These are phyloP conservation scores for Carassius auratus DNA, from an alignment of 2,113 vertebrate genomes.

Conservation along the genomic window DNA sequence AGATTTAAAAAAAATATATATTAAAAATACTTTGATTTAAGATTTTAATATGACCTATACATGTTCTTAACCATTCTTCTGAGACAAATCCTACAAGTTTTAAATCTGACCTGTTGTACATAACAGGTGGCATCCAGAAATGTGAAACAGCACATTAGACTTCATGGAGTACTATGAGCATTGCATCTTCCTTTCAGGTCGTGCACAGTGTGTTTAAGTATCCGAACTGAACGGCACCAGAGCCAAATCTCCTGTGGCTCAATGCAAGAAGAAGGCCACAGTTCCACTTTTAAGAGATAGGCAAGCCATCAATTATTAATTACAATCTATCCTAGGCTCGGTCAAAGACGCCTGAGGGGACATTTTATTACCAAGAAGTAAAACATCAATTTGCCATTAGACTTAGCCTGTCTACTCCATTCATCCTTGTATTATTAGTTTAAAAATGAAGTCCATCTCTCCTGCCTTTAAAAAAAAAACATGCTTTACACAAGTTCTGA, in stretches of 20 bases:
- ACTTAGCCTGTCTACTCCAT: conserved; percentile 53
- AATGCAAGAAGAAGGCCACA: neutral
- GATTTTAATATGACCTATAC: neutral
- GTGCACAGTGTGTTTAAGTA: neutral
- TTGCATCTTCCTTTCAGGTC: neutral
- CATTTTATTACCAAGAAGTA: conserved; percentile 36
- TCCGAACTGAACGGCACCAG: neutral
- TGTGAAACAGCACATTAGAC: conserved; percentile 4
- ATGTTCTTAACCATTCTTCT: neutral
- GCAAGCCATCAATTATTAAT: conserved; percentile 66
- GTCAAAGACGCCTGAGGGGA: conserved; percentile 40
- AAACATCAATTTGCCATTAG: conserved; percentile 74
- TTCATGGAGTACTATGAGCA: neutral
- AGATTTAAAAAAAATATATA: too few relatives aligned
- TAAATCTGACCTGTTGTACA: neutral
- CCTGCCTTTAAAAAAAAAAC: conserved; percentile 52
- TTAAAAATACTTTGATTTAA: neutral
- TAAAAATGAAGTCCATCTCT: conserved; percentile 53
- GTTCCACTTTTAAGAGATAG: conserved; percentile 38
- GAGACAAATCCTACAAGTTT: neutral
- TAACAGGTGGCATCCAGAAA: neutral
- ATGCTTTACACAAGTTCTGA: conserved; percentile 57
- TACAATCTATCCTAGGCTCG: conserved; percentile 50
- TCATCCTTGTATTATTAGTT: conserved; percentile 49
- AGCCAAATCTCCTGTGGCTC: conserved; percentile 7